Evolutionary conservation across 2,113 vertebrate species (phyloP), one percentile per base, ranked within the genome.

Genomic region (Sander lucioperca): DNA sequence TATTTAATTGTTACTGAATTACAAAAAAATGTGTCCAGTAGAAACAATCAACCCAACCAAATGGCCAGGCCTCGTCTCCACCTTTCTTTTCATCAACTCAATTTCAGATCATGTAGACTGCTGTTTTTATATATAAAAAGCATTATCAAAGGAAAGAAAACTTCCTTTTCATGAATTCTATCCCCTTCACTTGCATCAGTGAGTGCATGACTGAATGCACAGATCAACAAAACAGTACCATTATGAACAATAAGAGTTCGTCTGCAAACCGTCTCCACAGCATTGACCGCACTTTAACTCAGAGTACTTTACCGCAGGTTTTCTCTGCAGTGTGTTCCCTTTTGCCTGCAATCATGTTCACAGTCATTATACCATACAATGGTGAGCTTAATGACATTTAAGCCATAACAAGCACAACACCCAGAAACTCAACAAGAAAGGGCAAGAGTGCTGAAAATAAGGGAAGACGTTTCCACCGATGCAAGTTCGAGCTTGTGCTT

Each of bases 341-440:
- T 86, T 80, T 36, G 63, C 48, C 33, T 27, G 4, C 6, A 50
- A 30, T 58, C 23, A 50, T 67, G 65, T 53, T 86, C 69, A 58
- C 16, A 70, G 27, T 75, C 61, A 82, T 83, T 80, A 76, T 61
- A 12, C n/a, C 15, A 8, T 6, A 76, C 81, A 89, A 84, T 80
- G 15, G 39, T 64, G 58, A 63, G 33, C 50, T 61, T 85, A 80
- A 77, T 91, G 70, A 89, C 68, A 84, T 87, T 84, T 86, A 90
- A 93, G 70, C 82, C 80, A 39, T 65, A 57, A 70, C 54, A 79
- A 71, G 82, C 73, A 59, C 88, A 89, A 86, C 86, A 88, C 88
- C 85, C 82, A 77, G 74, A 91, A 89, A 90, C 86, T 54, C 67
- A 27, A 89, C 85, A 89, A 86, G 89, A 91, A 83, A 86, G 63